Percentiles rank a stretch among this genome's conserved stretches.
Evolutionary conservation across 2,888 invertebrate genomes (phyloP).

Genomic region (Acleris sparsana): DNA sequence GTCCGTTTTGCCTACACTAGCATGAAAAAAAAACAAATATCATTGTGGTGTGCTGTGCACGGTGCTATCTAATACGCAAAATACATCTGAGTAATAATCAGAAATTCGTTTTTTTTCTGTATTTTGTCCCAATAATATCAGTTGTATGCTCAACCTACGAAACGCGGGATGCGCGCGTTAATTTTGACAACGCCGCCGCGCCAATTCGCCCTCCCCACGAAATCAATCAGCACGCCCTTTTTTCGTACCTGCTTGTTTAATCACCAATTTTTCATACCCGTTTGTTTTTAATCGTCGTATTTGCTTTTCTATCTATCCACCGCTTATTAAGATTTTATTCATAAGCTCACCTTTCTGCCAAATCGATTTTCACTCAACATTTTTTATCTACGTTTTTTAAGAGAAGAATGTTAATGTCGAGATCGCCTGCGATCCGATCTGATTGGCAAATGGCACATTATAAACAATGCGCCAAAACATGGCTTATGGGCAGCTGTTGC

Average conservation of each 20-base stretch:
- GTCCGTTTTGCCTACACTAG: too few species aligned
- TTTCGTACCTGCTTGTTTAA: constrained; percentile 74
- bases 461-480: constrained; percentile 70
- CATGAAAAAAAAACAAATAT: too few species aligned
- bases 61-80: too few species aligned
- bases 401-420: constrained; percentile 19
- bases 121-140: neutral
- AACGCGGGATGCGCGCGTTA: constrained; percentile 58
- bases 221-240: constrained; percentile 79
- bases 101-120: neutral
- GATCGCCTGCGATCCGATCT: constrained; percentile 29
- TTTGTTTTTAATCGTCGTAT: constrained; percentile 74
- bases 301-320: constrained; percentile 61
- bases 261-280: constrained; percentile 76
- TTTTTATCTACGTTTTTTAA: constrained; percentile 10
- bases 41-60: too few species aligned
- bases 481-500: constrained; percentile 75
- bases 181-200: constrained; percentile 70
- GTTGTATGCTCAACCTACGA: constrained; percentile 51
- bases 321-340: constrained; percentile 83
- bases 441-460: constrained; percentile 48
- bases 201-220: constrained; percentile 68
- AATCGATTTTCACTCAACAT: constrained; percentile 40
- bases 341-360: constrained; percentile 61
- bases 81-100: too few species aligned